These are phyloP conservation scores for Cabera pusaria DNA, from an alignment of 2,888 invertebrate species.

Conservation along the genomic window DNA sequence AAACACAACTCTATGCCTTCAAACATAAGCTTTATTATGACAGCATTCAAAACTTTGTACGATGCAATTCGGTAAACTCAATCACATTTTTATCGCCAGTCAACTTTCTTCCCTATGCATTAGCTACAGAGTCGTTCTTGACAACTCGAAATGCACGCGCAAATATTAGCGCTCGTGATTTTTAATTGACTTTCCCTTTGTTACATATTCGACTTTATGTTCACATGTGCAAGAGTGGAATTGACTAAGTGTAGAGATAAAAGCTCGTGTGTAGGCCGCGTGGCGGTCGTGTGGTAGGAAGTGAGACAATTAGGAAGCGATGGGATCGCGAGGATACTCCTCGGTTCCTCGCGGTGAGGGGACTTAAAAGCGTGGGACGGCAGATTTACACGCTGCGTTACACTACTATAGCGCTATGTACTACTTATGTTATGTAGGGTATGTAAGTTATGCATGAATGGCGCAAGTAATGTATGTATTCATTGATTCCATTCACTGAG, in stretches of 20 bases:
- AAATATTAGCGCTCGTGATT: constrained; percentile 24
- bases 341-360: constrained; percentile 29
- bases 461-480: too few species aligned
- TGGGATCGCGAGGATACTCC: constrained; percentile 55
- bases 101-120: constrained; percentile 6
- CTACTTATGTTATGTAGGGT: too few species aligned
- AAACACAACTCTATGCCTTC: too few species aligned
- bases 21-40: constrained; percentile 25
- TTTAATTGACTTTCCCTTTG: constrained; percentile 24
- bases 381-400: constrained; percentile 24
- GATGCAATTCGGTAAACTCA: constrained; percentile 8
- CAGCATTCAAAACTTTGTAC: constrained; percentile 6
- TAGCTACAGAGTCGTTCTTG: neutral
- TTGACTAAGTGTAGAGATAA: constrained; percentile 19
- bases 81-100: neutral
- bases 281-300: constrained; percentile 73
- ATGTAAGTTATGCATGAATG: too few species aligned
- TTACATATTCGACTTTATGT: constrained; percentile 29
- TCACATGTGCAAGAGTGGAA: constrained; percentile 23
- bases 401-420: constrained; percentile 18
- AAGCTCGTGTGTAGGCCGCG: constrained; percentile 63
- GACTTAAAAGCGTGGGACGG: constrained; percentile 21
- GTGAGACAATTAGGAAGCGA: constrained; percentile 76
- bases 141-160: constrained; percentile 3
- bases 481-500: too few species aligned